These are phyloP conservation scores for Pachymerium ferrugineum DNA, from an alignment of 2,888 invertebrate genomes.

Conservation along the genomic window DNA sequence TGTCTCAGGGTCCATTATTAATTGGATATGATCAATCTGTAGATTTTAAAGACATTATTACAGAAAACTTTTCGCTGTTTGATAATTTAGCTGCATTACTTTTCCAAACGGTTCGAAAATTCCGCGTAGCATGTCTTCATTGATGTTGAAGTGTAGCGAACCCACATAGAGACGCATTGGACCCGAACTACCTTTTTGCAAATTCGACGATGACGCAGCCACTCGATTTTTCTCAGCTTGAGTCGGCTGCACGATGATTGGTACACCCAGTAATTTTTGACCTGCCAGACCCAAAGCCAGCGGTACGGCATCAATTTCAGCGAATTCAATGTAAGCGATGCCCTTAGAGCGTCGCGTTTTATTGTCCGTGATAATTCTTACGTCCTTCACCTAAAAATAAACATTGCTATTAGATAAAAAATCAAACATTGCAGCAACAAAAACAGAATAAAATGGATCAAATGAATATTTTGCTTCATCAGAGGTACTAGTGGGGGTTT, in stretches of 20 bases:
- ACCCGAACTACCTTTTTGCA: constrained; percentile 82
- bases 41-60: background rate
- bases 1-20: constrained; percentile 92
- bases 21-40: constrained; percentile 80
- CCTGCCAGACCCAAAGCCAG: constrained; percentile 91
- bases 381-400: constrained; percentile 70
- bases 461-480: too few relatives aligned
- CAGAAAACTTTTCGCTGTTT: background rate
- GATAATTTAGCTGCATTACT: constrained; percentile 40
- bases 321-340: constrained; percentile 99
- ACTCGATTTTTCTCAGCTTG: constrained; percentile 69
- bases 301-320: constrained; percentile 94
- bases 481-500: too few relatives aligned
- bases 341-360: constrained; percentile 98
- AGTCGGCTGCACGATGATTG: constrained; percentile 96
- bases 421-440: constrained; percentile 19
- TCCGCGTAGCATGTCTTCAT: constrained; percentile 95
- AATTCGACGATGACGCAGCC: constrained; percentile 57
- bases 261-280: constrained; percentile 89
- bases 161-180: constrained; percentile 97
- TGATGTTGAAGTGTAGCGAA: constrained; percentile 95
- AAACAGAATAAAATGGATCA: too few relatives aligned
- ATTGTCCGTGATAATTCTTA: constrained; percentile 96
- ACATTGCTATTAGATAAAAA: too few relatives aligned
- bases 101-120: constrained; percentile 99